Evolutionary conservation across 2,888 invertebrate genomes (phyloP).

Genomic region (Aradus depressus): DNA sequence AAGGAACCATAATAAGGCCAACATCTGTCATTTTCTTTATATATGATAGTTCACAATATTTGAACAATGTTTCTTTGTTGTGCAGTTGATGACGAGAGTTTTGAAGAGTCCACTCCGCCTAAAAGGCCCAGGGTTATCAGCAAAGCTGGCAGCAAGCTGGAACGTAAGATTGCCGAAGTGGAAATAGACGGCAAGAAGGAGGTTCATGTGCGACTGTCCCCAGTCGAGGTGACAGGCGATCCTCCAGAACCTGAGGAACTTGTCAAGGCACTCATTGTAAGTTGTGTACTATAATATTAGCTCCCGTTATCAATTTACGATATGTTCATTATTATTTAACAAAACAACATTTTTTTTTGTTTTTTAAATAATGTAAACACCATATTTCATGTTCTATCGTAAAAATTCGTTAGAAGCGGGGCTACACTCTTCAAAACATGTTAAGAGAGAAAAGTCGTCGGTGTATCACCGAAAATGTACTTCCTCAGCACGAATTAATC

Average conservation of each 20-base stretch:
- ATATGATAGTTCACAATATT: not conserved
- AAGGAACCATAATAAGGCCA: too few relatives aligned
- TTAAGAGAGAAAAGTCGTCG: too few relatives aligned
- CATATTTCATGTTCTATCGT: constrained; percentile 4
- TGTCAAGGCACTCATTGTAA: constrained; percentile 56
- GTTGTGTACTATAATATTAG: constrained; percentile 23
- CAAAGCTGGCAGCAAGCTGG: constrained; percentile 1
- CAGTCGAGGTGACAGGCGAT: constrained; percentile 67
- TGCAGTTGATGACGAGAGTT: too few relatives aligned
- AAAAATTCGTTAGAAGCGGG: not conserved
- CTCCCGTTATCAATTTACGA: too few relatives aligned
- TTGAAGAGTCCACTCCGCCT: too few relatives aligned
- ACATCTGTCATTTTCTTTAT: not conserved
- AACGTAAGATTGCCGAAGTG: constrained; percentile 28
- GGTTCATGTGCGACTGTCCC: constrained; percentile 64
- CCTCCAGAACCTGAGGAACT: constrained; percentile 89
- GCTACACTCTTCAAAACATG: too few relatives aligned
- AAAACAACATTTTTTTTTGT: not conserved
- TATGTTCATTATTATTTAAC: not conserved
- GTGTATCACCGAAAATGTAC: too few relatives aligned
- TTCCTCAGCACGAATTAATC: too few relatives aligned
- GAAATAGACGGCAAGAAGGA: constrained; percentile 61
- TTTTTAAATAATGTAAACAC: not conserved
- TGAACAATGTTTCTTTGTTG: too few relatives aligned
- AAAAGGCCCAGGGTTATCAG: constrained; percentile 6